These are phyloP conservation scores for Spodoptera littoralis DNA, from an alignment of 2,888 invertebrate genomes.

Conservation along the genomic window DNA sequence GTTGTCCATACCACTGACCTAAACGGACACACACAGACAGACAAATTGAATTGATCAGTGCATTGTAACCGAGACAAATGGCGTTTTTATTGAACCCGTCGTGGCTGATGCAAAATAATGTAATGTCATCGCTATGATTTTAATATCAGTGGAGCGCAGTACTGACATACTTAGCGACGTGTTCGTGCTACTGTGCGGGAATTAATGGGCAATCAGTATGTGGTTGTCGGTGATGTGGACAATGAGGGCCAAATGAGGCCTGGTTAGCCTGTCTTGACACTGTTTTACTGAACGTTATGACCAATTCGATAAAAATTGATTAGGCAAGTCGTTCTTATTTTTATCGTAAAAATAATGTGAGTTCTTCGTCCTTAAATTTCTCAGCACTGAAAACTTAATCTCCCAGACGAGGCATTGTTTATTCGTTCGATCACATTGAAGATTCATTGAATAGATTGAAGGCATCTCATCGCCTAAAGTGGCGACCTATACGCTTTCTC, in stretches of 20 bases:
- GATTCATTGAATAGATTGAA: slow-evolving; percentile 20
- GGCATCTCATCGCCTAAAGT: slow-evolving; percentile 6
- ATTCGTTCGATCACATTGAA: slow-evolving; percentile 14
- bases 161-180: slow-evolving; percentile 40
- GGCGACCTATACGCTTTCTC: slow-evolving; percentile 25
- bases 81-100: slow-evolving; percentile 65
- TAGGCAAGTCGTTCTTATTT: too few relatives aligned
- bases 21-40: slow-evolving; percentile 36
- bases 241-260: slow-evolving; percentile 3
- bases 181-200: slow-evolving; percentile 18
- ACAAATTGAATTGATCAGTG: slow-evolving; percentile 53
- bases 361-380: too few relatives aligned
- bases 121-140: slow-evolving; percentile 54
- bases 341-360: too few relatives aligned
- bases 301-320: too few relatives aligned
- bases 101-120: slow-evolving; percentile 56
- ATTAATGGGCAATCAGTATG: slow-evolving; percentile 26
- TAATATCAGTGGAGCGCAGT: slow-evolving; percentile 34
- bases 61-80: slow-evolving; percentile 66
- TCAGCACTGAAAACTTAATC: too few relatives aligned
- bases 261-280: background rate
- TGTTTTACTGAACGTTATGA: background rate
- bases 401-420: background rate
- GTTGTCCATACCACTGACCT: background rate
- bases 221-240: slow-evolving; percentile 13